Conservation (phyloP, 2,113 vertebrate species). For the Albula glossodonta region DNA sequence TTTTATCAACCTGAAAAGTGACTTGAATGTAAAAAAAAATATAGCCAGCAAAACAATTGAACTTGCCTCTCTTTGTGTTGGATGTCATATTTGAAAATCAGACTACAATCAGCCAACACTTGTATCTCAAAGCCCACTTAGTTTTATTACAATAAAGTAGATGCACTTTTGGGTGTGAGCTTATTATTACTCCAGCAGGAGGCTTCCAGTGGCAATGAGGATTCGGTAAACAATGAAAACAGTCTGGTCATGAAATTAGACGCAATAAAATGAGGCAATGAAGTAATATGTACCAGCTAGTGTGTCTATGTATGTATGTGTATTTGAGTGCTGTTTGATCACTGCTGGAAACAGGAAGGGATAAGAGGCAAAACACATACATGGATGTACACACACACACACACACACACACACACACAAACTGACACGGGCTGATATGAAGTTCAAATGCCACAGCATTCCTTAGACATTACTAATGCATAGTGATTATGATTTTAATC, state of each 20-base stretch:
- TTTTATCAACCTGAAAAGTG: neutral
- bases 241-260: no score
- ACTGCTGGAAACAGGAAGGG: neutral
- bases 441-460: neutral
- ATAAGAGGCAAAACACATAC: neutral
- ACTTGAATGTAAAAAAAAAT: neutral
- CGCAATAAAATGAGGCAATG: no score
- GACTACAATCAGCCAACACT: neutral
- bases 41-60: neutral
- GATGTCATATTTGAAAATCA: neutral
- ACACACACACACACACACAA: no score
- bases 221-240: no score
- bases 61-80: neutral
- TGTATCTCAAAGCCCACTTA: neutral
- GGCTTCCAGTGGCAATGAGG: no score
- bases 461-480: neutral
- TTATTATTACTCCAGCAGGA: neutral
- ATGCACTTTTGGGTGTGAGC: no score
- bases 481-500: neutral
- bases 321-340: neutral
- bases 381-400: neutral
- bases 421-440: neutral
- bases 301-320: no score
- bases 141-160: no score
- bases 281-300: no score